Evolutionary conservation across 2,888 invertebrate species (phyloP).

Genomic region (Cerceris rybyensis): DNA sequence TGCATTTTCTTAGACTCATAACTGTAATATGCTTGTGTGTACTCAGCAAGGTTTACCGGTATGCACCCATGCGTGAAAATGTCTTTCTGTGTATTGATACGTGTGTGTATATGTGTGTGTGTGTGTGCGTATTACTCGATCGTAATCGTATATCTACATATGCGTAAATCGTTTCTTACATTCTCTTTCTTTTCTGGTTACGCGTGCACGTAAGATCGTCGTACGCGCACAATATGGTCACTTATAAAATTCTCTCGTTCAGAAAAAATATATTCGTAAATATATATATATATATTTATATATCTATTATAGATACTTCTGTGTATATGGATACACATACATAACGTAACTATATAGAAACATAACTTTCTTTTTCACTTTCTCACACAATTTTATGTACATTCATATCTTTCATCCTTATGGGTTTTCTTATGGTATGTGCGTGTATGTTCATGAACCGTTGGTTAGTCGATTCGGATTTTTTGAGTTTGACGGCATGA

Average conservation of each 20-base stretch:
- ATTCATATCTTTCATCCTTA: conserved; percentile 28
- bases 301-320: conserved; percentile 34
- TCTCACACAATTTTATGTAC: conserved; percentile 27
- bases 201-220: not conserved
- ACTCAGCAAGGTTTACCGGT: too few species aligned
- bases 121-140: conserved; percentile 9
- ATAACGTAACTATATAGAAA: conserved; percentile 53
- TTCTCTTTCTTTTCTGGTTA: conserved; percentile 47
- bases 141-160: conserved; percentile 42
- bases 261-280: conserved; percentile 62
- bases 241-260: conserved; percentile 68
- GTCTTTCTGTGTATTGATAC: conserved; percentile 12
- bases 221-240: conserved; percentile 63
- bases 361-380: conserved; percentile 18
- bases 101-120: conserved; percentile 12
- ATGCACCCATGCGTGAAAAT: too few species aligned
- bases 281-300: conserved; percentile 36
- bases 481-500: not conserved
- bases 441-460: conserved; percentile 17
- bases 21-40: too few species aligned
- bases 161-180: conserved; percentile 46
- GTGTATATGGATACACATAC: conserved; percentile 34
- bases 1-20: too few species aligned
- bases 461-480: conserved; percentile 26
- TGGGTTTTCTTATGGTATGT: conserved; percentile 21